Percentiles rank a stretch among this genome's conserved stretches.
Evolutionary conservation across 1,140 invertebrate species (phyloP).

Genomic region (Trichonephila clavata): DNA sequence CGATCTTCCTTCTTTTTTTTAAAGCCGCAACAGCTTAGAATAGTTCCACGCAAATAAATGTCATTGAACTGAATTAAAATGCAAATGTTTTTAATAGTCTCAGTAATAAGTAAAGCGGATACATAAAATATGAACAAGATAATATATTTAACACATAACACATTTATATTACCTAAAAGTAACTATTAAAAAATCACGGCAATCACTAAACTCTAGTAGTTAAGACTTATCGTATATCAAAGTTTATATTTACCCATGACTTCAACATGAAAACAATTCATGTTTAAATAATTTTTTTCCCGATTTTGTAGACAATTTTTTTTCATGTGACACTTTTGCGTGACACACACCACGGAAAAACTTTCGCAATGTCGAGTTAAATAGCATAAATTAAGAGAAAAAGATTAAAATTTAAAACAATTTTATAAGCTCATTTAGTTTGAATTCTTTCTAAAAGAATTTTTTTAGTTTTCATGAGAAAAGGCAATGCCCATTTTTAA

Average conservation of each 20-base stretch:
- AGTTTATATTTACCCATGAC: constrained; percentile 69
- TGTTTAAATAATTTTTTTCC: constrained; percentile 57
- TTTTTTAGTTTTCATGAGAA: not conserved
- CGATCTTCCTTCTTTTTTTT: too few relatives aligned
- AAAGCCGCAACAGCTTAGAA: too few relatives aligned
- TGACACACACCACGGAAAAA: constrained; percentile 14
- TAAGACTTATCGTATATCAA: not conserved
- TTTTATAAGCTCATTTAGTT: not conserved
- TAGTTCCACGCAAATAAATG: too few relatives aligned
- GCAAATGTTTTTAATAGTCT: too few relatives aligned
- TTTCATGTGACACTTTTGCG: constrained; percentile 70
- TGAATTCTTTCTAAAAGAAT: not conserved
- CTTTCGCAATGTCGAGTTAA: not conserved
- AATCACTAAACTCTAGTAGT: not conserved
- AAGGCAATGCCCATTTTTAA: constrained; percentile 52
- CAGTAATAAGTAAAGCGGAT: too few relatives aligned
- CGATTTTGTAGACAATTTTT: constrained; percentile 25
- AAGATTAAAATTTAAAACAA: not conserved
- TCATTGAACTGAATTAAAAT: too few relatives aligned
- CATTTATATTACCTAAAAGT: too few relatives aligned
- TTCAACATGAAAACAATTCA: constrained; percentile 65
- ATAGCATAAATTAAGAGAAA: not conserved
- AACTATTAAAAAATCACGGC: too few relatives aligned
- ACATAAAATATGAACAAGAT: too few relatives aligned
- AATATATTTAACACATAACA: too few relatives aligned